Conservation (phyloP, 1,140 invertebrate species). For the Monomorium pharaonis region DNA sequence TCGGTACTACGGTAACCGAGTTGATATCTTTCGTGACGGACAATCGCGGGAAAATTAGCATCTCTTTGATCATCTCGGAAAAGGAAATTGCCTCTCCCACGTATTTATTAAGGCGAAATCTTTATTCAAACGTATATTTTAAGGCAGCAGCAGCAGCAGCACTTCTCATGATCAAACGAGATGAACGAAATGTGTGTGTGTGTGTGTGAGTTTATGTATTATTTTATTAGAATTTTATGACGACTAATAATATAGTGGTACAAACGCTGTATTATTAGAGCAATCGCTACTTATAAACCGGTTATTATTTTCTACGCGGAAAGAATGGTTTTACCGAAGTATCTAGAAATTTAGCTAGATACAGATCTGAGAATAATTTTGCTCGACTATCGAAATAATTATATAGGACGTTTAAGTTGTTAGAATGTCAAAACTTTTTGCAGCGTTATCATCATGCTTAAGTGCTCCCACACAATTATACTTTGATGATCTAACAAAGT, state of each 20-base stretch:
- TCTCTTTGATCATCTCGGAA: background rate
- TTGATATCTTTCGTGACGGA: background rate
- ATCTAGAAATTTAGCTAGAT: too few relatives aligned
- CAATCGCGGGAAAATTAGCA: background rate
- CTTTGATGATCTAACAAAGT: too few relatives aligned
- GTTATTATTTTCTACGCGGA: background rate
- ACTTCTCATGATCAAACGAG: background rate
- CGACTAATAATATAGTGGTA: background rate
- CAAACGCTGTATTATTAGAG: background rate
- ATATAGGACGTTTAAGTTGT: too few relatives aligned
- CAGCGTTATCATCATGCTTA: too few relatives aligned
- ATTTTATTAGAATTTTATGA: background rate
- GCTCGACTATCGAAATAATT: too few relatives aligned
- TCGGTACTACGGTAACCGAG: background rate
- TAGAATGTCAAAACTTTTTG: too few relatives aligned
- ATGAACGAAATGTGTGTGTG: background rate
- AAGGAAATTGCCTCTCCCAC: background rate
- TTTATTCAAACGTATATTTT: background rate
- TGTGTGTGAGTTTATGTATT: background rate
- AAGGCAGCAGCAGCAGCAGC: background rate
- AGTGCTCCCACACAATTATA: too few relatives aligned
- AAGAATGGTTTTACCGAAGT: too few relatives aligned
- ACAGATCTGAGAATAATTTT: too few relatives aligned
- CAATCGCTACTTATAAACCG: background rate
- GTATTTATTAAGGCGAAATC: background rate